Base-by-base conservation (phyloP, 2,797 vertebrate species). In the Ptychadena robeensis region DNA sequence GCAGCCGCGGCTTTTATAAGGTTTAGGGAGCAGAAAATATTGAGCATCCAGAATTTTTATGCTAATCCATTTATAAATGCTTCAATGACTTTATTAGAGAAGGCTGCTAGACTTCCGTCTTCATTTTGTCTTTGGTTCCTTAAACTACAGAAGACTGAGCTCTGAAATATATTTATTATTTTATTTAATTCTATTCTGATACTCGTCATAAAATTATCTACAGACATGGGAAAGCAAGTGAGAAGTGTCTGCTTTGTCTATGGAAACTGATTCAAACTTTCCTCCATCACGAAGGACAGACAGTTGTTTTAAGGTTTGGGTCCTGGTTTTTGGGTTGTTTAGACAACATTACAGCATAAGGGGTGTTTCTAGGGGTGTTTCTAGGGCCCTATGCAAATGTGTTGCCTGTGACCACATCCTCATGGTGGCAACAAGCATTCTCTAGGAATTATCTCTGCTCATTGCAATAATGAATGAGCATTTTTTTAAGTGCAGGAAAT, bases 11-110 rank as follows among this genome's bases (percentile, higher is more conserved):
- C 59, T 22, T 18, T 75, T 34, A 73, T 85, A 87, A 86, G 35
- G 82, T 83, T 83, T 70, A 53, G 73, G 37, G 79, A 84, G 22
- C 9, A 87, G 9, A 85, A 86, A 85, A 78, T 7, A 70, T 1
- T n/a, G 32, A 82, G 11, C 40, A 83, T 4, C 48, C 5, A 68
- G 71, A 78, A 83, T 1, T 75, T 67, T 57, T 9, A 61, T 85
- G 77, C 59, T 81, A 82, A 57, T 78, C 22, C 2, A 48, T 40
- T 85, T 86, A 53, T 1, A 68, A 18, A 31, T 84, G 72, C 71
- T 67, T 86, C 64, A 22, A 70, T 74, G 59, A 25, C 31, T n/a
- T 0, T 40, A 69, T 80, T 38, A 85, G 73, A 22, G 10, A 30
- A 68, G 30, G 0, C 76, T 44, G 63, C 86, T 88, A 84, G n/a